Base-by-base conservation (phyloP, 1,140 invertebrate species). In the Bombus waltoni region DNA sequence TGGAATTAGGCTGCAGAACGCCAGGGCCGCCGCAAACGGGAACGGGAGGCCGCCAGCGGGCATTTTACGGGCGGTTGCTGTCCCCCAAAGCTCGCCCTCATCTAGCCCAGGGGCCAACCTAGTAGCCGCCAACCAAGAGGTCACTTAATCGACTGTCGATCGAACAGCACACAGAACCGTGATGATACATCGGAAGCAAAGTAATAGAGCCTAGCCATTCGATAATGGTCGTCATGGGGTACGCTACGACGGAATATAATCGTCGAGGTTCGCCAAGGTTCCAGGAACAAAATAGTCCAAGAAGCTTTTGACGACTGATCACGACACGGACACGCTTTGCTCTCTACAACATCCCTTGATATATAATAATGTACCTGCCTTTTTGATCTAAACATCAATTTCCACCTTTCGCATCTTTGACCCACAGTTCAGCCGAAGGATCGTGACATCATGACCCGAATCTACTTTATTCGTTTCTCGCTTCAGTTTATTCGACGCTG, bases 1-100 rank as follows among this genome's bases (percentile, higher is more conserved):
- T 85, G 62, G 62, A 88, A 88, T 59, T 66, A 95, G 95, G 94
- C 93, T 95, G 92, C 94, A 95, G 95, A 95, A 94, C 94, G 95
- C 93, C 94, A 95, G 92, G 94, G 95, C 92, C 95, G 95, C 93
- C 95, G 95, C 92, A 95, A 95, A 85, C 94, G 95, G 83, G 95
- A 95, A 88, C 95, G 94, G 87, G 95, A 95, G 92, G 94, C 94
- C 72, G 93, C 94, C 78, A 94, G 94, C 85, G 92, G 92, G 66
- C 94, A 95, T 90, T 95, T 95, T 92, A 92, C 94, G 93, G 93
- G 94, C 70, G 95, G 95, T 88, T 95, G 95, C 87, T 95, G 95
- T 74, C 95, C 95, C 79, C 95, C 95, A 92, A 95, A 95, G 89
- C 95, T 95, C 92, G 95, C 95, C 89, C 94, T 95, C 92, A 95